A percentile compares a stretch with the other conserved stretches of the same genome.
These are phyloP conservation scores for Echinops telfairi DNA, from an alignment of 2,113 vertebrate genomes.

Conservation along the genomic window DNA sequence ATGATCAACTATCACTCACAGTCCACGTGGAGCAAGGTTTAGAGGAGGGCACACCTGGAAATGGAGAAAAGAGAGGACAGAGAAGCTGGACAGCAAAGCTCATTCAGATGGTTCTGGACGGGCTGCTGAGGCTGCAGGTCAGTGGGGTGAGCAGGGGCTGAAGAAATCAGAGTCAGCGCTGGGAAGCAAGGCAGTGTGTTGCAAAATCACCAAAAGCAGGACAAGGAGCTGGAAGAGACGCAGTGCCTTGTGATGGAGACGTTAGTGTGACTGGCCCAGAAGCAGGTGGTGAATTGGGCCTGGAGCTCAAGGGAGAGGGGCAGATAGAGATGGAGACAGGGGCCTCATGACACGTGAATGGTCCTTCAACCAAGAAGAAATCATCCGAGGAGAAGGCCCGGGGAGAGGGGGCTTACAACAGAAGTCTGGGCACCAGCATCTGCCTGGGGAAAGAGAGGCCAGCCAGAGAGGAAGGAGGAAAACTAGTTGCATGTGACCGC, in stretches of 20 bases:
- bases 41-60: neutral
- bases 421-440: neutral
- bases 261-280: neutral
- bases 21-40: neutral
- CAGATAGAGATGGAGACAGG: neutral
- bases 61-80: neutral
- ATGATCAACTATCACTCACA: neutral
- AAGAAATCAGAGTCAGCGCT: neutral
- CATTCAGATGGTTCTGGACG: neutral
- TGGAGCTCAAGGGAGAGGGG: slow-evolving; percentile 1
- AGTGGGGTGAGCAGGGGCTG: fast-evolving
- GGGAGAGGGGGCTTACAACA: neutral
- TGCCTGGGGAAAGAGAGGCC: neutral
- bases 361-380: neutral
- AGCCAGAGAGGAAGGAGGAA: neutral
- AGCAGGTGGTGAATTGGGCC: neutral
- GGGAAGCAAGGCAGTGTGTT: neutral
- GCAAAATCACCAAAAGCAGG: neutral
- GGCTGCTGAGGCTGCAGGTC: neutral
- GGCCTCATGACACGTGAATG: no score
- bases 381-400: neutral
- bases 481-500: neutral
- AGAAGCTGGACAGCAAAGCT: neutral
- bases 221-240: neutral
- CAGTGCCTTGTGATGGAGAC: neutral